Conservation (phyloP, 2,797 vertebrate genomes). For the Chrosomus eos region DNA sequence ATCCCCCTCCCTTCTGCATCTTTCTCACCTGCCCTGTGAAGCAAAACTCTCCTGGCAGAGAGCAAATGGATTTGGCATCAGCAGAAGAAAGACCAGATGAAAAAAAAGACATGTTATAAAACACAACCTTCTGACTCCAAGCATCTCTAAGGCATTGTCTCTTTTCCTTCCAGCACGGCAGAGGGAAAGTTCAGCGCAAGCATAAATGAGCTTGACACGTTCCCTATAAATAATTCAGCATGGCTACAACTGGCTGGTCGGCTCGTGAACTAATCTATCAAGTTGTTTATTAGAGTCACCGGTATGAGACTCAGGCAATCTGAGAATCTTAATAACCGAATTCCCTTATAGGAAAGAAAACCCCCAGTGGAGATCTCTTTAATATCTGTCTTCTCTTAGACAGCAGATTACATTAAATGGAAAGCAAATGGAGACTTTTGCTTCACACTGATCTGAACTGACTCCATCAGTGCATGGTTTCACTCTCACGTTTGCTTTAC, state of each 20-base stretch:
- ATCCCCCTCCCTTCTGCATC: constrained; percentile 57
- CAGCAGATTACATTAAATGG: not conserved
- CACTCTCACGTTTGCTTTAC: not conserved
- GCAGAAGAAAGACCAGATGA: not conserved
- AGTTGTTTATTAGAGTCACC: constrained; percentile 27
- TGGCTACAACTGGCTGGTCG: constrained; percentile 19
- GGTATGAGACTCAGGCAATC: constrained; percentile 7
- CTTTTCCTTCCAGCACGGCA: not conserved
- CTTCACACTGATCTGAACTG: no score
- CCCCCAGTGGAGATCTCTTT: not conserved
- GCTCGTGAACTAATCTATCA: constrained; percentile 34
- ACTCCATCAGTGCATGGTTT: not conserved
- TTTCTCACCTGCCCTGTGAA: constrained; percentile 64
- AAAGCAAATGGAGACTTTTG: not conserved
- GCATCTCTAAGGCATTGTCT: constrained; percentile 32
- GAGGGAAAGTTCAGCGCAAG: constrained; percentile 25
- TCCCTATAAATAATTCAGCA: constrained; percentile 38
- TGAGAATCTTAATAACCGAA: not conserved
- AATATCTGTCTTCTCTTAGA: constrained; percentile 9
- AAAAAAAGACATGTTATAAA: constrained; percentile 44
- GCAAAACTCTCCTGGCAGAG: constrained; percentile 62
- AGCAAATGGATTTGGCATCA: constrained; percentile 53
- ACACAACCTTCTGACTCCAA: constrained; percentile 18
- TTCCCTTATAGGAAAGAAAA: not conserved
- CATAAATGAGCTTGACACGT: constrained; percentile 29